Conservation (phyloP, 2,888 invertebrate species). For the Andricus curvator region DNA sequence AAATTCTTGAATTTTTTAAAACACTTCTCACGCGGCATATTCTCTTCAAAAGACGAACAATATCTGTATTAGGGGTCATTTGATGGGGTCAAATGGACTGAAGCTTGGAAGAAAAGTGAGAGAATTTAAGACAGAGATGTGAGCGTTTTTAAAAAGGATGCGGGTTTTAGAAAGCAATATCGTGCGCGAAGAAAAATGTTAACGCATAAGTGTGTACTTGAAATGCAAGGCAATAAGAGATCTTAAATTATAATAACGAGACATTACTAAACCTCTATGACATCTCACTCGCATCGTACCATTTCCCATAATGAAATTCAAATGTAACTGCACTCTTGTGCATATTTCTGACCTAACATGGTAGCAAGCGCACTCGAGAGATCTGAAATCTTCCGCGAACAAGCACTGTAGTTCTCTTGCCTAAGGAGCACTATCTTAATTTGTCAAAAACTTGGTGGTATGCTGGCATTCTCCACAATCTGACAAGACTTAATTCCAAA, state of each 20-base stretch:
- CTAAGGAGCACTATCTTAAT: conserved; percentile 29
- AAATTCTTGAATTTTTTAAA: no score
- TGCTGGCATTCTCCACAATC: neutral
- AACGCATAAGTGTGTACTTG: neutral
- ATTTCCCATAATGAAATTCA: conserved; percentile 41
- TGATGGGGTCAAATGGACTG: no score
- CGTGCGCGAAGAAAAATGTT: neutral
- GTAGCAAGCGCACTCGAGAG: conserved; percentile 33
- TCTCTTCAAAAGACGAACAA: no score
- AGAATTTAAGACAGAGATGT: neutral
- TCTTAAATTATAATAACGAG: conserved; percentile 41
- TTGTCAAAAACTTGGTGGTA: conserved; percentile 25
- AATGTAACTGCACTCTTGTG: conserved; percentile 39
- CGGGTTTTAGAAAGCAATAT: neutral
- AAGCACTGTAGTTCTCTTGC: conserved; percentile 31
- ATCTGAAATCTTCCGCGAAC: conserved; percentile 35
- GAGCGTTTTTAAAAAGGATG: neutral
- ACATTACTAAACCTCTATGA: conserved; percentile 36
- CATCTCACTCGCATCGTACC: conserved; percentile 34
- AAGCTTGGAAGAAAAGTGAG: neutral
- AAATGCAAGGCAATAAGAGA: conserved; percentile 3
- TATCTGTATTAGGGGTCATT: no score
- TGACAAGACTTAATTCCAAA: conserved; percentile 13
- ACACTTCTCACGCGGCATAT: no score
- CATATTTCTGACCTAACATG: conserved; percentile 41